These are phyloP conservation scores for Urophycis tenuis DNA, from an alignment of 2,797 vertebrate species.

Conservation along the genomic window DNA sequence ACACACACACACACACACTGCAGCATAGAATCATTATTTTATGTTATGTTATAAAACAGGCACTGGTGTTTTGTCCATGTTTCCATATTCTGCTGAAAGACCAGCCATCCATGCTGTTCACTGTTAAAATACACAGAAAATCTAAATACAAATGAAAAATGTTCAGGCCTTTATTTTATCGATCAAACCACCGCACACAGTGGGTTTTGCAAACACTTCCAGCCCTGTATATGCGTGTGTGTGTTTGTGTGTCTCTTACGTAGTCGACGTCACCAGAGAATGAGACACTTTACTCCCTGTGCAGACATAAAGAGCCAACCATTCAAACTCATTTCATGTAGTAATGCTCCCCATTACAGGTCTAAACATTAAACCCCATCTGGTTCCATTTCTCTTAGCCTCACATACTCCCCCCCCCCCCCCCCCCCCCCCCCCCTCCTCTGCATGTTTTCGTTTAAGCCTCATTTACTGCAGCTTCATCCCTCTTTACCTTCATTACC, in stretches of 20 bases:
- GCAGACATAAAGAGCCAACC: constrained; percentile 42
- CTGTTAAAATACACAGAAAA: too few relatives aligned
- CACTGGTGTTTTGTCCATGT: too few relatives aligned
- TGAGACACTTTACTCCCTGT: constrained; percentile 41
- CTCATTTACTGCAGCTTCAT: constrained; percentile 26
- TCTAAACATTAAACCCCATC: constrained; percentile 41
- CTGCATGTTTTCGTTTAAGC: neutral
- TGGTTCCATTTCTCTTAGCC: constrained; percentile 7
- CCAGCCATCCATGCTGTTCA: too few relatives aligned
- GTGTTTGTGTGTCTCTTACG: neutral
- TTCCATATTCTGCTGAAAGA: too few relatives aligned
- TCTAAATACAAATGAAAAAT: too few relatives aligned
- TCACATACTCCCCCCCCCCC: neutral
- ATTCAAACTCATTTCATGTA: constrained; percentile 40
- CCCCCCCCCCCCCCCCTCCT: neutral
- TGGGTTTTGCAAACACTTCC: too few relatives aligned
- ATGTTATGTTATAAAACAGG: too few relatives aligned
- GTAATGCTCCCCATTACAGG: constrained; percentile 23
- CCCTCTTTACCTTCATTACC: neutral
- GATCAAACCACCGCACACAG: too few relatives aligned
- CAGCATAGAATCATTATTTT: too few relatives aligned
- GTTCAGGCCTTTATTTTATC: too few relatives aligned
- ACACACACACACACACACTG: too few relatives aligned
- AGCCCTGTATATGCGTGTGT: too few relatives aligned
- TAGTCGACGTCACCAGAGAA: constrained; percentile 34